Conservation (phyloP, 2,113 vertebrate genomes). For the Brachionichthys hirsutus region DNA sequence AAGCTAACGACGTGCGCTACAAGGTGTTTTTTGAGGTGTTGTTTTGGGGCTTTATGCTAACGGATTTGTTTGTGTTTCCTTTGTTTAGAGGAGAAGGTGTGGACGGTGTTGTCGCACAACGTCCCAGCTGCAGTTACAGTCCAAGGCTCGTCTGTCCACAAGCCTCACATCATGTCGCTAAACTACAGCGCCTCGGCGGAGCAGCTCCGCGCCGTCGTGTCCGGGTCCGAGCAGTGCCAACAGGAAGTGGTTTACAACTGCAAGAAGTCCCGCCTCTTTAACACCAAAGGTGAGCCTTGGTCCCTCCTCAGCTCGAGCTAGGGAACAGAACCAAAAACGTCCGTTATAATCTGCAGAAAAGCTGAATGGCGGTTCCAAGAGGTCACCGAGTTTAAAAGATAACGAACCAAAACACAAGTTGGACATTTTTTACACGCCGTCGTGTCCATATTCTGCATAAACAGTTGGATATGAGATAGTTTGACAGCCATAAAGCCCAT, state of each 20-base stretch:
- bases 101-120: slow-evolving; percentile 89
- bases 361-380: too few relatives aligned
- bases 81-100: slow-evolving; percentile 87
- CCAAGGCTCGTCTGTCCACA: slow-evolving; percentile 69
- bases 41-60: too few relatives aligned
- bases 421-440: too few relatives aligned
- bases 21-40: too few relatives aligned
- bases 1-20: too few relatives aligned
- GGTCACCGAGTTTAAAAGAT: too few relatives aligned
- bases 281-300: slow-evolving; percentile 82
- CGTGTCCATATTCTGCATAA: too few relatives aligned
- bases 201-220: slow-evolving; percentile 86
- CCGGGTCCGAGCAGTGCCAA: slow-evolving; percentile 87
- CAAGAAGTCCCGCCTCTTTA: slow-evolving; percentile 89
- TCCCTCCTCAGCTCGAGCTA: background rate
- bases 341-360: too few relatives aligned
- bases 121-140: slow-evolving; percentile 81
- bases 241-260: slow-evolving; percentile 92
- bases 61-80: background rate
- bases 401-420: too few relatives aligned
- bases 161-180: slow-evolving; percentile 81
- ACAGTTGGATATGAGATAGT: too few relatives aligned
- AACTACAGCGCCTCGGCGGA: slow-evolving; percentile 84
- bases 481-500: too few relatives aligned
- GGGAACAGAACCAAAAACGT: too few relatives aligned